These are phyloP conservation scores for Cryptops parisi DNA, from an alignment of 2,888 invertebrate species.

Conservation along the genomic window DNA sequence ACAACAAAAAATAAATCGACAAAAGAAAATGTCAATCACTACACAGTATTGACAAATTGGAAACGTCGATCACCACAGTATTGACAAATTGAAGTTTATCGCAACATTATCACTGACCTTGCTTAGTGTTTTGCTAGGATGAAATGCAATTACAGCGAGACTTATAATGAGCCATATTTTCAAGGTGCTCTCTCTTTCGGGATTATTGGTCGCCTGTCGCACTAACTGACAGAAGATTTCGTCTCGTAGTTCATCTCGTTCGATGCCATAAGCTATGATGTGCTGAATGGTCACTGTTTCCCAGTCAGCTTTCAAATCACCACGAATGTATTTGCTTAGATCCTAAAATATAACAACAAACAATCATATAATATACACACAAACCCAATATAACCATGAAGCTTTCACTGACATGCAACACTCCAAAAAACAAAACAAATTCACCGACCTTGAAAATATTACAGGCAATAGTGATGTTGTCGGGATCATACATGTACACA, in stretches of 20 bases:
- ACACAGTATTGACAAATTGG: constrained; percentile 7
- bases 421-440: background rate
- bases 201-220: constrained; percentile 76
- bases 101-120: constrained; percentile 36
- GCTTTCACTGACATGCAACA: constrained; percentile 13
- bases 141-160: constrained; percentile 79
- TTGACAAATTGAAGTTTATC: too few relatives aligned
- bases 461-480: constrained; percentile 78
- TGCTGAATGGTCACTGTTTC: constrained; percentile 71
- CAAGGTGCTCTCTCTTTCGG: constrained; percentile 65
- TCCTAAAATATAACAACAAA: constrained; percentile 44
- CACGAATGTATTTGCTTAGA: constrained; percentile 73
- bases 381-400: background rate
- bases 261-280: constrained; percentile 71
- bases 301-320: constrained; percentile 68
- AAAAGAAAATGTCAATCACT: background rate
- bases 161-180: constrained; percentile 79
- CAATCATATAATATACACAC: background rate
- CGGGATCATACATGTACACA: constrained; percentile 87
- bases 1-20: constrained; percentile 19
- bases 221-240: constrained; percentile 82
- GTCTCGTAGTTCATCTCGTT: constrained; percentile 79
- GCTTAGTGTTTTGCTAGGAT: constrained; percentile 66
- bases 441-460: constrained; percentile 68
- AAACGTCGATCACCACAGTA: background rate